Evolutionary conservation across 2,888 invertebrate genomes (phyloP).

Genomic region (Aelia acuminata): DNA sequence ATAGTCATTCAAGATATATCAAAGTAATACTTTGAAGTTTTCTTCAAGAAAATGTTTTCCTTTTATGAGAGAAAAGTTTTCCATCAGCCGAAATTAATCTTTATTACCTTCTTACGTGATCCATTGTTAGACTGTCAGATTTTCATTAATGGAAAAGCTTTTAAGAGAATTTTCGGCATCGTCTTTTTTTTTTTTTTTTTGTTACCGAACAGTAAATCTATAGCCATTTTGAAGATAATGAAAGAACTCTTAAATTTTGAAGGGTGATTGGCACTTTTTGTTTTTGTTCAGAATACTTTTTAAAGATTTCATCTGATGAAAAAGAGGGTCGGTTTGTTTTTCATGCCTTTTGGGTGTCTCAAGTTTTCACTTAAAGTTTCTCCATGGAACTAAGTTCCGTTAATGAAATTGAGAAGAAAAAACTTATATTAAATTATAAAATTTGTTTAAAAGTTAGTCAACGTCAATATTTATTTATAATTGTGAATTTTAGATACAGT

Average conservation of each 20-base stretch:
- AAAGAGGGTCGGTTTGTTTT: not conserved
- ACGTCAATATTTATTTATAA: not conserved
- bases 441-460: not conserved
- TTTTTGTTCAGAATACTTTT: not conserved
- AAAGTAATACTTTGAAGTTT: too few relatives aligned
- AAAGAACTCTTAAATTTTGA: not conserved
- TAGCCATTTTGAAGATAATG: not conserved
- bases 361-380: not conserved
- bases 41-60: too few relatives aligned
- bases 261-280: not conserved
- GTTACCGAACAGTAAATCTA: not conserved
- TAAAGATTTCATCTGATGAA: not conserved
- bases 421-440: not conserved
- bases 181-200: not conserved
- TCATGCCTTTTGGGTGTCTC: not conserved
- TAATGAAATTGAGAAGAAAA: not conserved
- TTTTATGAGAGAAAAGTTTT: too few relatives aligned
- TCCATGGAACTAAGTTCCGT: not conserved
- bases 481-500: too few relatives aligned
- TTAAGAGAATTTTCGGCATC: not conserved
- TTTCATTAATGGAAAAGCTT: constrained; percentile 13
- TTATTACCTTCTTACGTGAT: not conserved
- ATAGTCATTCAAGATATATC: too few relatives aligned
- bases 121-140: not conserved
- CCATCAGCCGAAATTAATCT: not conserved